Base-by-base conservation (phyloP, 53 echinoderm and acorn worm genomes). In the Apostichopus leukothele region DNA sequence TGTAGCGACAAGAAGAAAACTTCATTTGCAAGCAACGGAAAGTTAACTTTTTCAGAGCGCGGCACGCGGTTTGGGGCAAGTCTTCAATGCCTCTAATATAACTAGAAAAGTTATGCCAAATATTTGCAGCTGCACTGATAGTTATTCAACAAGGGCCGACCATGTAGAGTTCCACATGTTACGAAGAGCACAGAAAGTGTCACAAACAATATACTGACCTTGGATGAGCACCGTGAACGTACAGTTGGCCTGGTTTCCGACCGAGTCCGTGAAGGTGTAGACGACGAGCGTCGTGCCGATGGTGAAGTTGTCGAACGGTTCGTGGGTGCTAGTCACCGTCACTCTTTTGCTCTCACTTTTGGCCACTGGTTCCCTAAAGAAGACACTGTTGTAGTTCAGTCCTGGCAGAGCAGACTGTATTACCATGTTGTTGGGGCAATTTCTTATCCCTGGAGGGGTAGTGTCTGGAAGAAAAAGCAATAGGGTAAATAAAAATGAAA, bases 241-340 rank as follows among this genome's bases (percentile, higher is more conserved):
- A 39, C 88, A 89, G 6, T 55, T 91, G 12, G 90, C 91, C 50
- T 53, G 25, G 57, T 91, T 91, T 0, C 89, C 87, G 0, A 75
- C 53, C 0, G 68, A 6, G 76, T 93, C 93, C 6, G 74, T 57
- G 20, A 85, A 77, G 13, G 89, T 89, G 89, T 90, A 90, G 13
- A 57, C 79, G 51, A 93, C 93, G 57, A 9, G 16, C 1, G 89
- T 89, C 12, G 67, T n/a, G 13, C 93, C 93, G 66, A 91, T 93
- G 23, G 27, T 26, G 81, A 93, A 91, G 2, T n/a, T 68, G 75
- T 86, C 89, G 4, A 66, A 25, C 12, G 93, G 89, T 5, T 5
- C 2, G 50, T 83, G 73, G 52, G 25, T 89, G 0, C 61, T 73
- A 25, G 91, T 86, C 14, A 89, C 53, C 1, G 89, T 89, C 13